Evolutionary conservation across 2,113 vertebrate genomes (phyloP).

Genomic region (Guaruba guarouba): DNA sequence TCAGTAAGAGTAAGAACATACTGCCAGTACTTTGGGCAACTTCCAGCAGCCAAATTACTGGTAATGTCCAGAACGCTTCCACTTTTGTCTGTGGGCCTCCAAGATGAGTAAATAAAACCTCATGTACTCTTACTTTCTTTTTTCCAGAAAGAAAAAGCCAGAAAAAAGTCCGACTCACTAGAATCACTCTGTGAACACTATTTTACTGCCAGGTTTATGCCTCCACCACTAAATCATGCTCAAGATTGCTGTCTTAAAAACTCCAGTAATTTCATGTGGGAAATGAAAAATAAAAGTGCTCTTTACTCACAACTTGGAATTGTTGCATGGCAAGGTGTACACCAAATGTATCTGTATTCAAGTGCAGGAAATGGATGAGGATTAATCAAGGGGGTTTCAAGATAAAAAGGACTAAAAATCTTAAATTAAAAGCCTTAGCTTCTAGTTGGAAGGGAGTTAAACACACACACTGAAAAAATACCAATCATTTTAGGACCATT

Average conservation of each 20-base stretch:
- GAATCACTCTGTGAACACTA: background rate
- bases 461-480: background rate
- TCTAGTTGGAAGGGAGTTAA: background rate
- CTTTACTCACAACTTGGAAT: background rate
- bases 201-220: background rate
- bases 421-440: background rate
- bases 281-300: background rate
- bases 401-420: background rate
- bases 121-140: background rate
- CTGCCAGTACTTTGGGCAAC: constrained; percentile 28
- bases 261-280: background rate
- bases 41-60: constrained; percentile 48
- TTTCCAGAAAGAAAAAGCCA: background rate
- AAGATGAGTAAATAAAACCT: constrained; percentile 5
- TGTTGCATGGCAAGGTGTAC: background rate
- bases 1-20: background rate
- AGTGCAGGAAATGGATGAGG: background rate
- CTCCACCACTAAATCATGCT: background rate
- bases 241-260: background rate
- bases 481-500: background rate
- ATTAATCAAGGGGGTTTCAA: background rate
- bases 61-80: background rate
- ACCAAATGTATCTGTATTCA: background rate
- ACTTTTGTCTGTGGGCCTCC: background rate
- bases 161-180: background rate